Base-by-base conservation (phyloP, 2,113 vertebrate species). In the Calypte anna region DNA sequence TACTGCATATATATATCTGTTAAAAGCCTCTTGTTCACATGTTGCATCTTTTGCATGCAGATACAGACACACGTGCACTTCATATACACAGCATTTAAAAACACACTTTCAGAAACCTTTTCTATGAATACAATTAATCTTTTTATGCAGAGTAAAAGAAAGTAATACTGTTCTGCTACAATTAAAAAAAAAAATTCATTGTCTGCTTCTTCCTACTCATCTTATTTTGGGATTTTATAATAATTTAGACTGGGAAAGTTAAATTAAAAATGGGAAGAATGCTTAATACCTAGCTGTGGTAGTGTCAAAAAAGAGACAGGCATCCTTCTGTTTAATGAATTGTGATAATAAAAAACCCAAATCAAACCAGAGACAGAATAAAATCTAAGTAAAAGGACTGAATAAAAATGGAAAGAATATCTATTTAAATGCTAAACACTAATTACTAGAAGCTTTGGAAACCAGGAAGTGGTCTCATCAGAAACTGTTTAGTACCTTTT, bases 291-390 rank as follows among this genome's bases (percentile, higher is more conserved):
- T 64, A 80, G 57, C 31, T 59, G 55, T 43, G 61, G 62, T 7
- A 44, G 46, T 33, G 40, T 7, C 68, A 63, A 77, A 77, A 85
- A 18, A 38, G 38, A 91, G 20, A 76, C 7, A 31, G 64, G 25
- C n/a, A 20, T 82, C 78, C 75, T 92, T 53, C 50, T 82, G 10
- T 53, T 82, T 75, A 96, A 96, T 94, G 68, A 90, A 94, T 88
- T 72, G 33, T 93, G 51, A 36, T 96, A 82, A 91, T 84, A 87
- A 94, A 59, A 50, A 62, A 40, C 44, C 27, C 31, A 19, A 66
- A 24, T 7, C 46, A 40, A 21, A 24, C 6, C 30, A 13, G 9
- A 25, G 33, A 36, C 21, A 31, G 28, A 4, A 15, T 58, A 68
- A 86, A 91, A 72, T 61, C 2, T 3, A 21, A 59, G n/a, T 59